Evolutionary conservation across 2,888 invertebrate species (phyloP).

Genomic region (Orchesella flavescens): DNA sequence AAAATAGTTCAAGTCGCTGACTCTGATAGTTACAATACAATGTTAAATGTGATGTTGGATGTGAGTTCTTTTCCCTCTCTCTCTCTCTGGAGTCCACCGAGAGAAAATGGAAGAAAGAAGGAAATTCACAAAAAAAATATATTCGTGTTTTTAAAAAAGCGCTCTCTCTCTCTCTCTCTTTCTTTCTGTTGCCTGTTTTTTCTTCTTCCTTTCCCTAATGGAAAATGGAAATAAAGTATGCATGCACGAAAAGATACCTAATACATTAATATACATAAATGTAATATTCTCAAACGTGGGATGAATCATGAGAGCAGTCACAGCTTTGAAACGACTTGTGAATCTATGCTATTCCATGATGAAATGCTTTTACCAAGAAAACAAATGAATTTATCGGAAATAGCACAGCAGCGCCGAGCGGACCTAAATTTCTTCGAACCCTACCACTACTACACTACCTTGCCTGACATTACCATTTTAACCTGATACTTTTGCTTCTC

Average conservation of each 20-base stretch:
- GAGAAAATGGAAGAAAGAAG: slow-evolving; percentile 2
- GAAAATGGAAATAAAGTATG: slow-evolving; percentile 28
- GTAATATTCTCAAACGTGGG: background rate
- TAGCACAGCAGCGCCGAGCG: too few relatives aligned
- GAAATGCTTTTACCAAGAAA: too few relatives aligned
- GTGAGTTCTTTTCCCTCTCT: background rate
- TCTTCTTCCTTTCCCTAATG: slow-evolving; percentile 19
- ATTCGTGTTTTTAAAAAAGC: slow-evolving; percentile 18
- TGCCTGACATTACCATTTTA: too few relatives aligned
- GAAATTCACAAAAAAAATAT: slow-evolving; percentile 37
- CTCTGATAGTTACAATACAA: too few relatives aligned
- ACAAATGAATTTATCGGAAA: too few relatives aligned
- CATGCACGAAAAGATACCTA: slow-evolving; percentile 8
- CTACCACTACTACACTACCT: too few relatives aligned
- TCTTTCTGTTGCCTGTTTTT: background rate
- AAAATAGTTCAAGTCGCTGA: slow-evolving; percentile 19
- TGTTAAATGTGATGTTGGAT: background rate
- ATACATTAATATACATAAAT: slow-evolving; percentile 10
- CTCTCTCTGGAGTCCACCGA: background rate
- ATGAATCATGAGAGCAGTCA: background rate
- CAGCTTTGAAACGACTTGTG: too few relatives aligned
- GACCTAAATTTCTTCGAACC: too few relatives aligned
- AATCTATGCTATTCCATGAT: too few relatives aligned
- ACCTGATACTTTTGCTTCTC: too few relatives aligned
- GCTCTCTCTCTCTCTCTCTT: background rate